Evolutionary conservation across 2,888 invertebrate genomes (phyloP), one percentile per base, ranked within the genome.

Genomic region (Beris chalybata): DNA sequence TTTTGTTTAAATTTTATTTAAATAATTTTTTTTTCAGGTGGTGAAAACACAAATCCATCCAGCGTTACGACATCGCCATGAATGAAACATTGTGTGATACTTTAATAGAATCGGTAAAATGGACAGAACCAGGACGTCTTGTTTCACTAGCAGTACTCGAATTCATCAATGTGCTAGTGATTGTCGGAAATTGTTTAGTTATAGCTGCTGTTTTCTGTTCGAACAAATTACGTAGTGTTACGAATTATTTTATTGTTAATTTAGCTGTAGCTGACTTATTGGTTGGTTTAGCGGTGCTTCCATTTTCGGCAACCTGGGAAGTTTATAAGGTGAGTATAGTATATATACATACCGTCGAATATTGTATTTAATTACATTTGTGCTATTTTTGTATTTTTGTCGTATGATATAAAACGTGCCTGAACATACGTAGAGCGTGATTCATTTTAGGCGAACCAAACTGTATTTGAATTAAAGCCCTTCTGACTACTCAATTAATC

Each of bases 231-330:
- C 87, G 97, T 72, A 95, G 94, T 72, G 96, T 97, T 73, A 97
- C 97, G 70, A 97, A 98, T 81, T 87, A 95, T 77, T 96, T 98
- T 84, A 97, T 98, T 78, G 95, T 97, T 70, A 97, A 96, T 55
- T 85, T 98, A 76, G 97, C 97, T 0, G 93, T 95, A 22, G 97
- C 97, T 54, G 98, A 98, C 82, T 85, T 98, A 69, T 84, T 96
- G 76, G 95, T 98, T n/a, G 97, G 97, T 2, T 83, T 97, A 5
- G 92, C 95, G 29, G 97, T 98, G 57, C 85, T 98, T 74, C 97
- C 97, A 2, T 97, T 97, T 82, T 95, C 96, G 31, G 93, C 97
- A 64, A 93, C 95, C 29, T 91, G 95, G 85, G 95, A 97, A 81
- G 94, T 95, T 7, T 92, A 89, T 79, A 90, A 92, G 89, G 92